These are phyloP conservation scores for Pomatostomus ruficeps DNA, from an alignment of 2,113 vertebrate genomes.

Conservation along the genomic window DNA sequence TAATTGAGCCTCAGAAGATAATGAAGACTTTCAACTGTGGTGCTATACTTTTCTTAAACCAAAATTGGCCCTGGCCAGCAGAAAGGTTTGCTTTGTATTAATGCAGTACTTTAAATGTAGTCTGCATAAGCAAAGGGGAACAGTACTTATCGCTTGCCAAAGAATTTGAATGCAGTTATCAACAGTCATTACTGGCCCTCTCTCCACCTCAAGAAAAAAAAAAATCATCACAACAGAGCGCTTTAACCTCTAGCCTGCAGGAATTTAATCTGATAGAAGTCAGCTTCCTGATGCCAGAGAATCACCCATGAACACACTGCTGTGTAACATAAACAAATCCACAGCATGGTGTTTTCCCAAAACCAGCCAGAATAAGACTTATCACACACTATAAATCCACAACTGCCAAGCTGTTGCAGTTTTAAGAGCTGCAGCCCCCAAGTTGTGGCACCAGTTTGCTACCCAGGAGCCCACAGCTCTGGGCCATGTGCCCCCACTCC, in stretches of 20 bases:
- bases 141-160: not conserved
- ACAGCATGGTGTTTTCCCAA: not conserved
- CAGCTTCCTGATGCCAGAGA: not conserved
- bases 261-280: not conserved
- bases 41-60: not conserved
- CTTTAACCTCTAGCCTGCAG: not conserved
- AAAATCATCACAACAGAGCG: not conserved
- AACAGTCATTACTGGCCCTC: not conserved
- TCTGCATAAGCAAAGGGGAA: not conserved
- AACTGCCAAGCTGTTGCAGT: not conserved
- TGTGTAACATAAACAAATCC: not conserved
- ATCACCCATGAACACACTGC: not conserved
- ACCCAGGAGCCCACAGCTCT: not conserved
- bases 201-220: not conserved
- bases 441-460: not conserved
- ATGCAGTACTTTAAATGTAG: not conserved
- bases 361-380: not conserved
- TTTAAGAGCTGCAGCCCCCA: not conserved
- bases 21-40: not conserved
- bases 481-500: not conserved
- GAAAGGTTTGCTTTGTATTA: not conserved
- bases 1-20: not conserved
- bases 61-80: not conserved
- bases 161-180: not conserved
- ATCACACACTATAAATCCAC: not conserved